phyloP scores from a whole-genome alignment of 2,797 vertebrate genomes.

The Loris lydekkerianus region DNA sequence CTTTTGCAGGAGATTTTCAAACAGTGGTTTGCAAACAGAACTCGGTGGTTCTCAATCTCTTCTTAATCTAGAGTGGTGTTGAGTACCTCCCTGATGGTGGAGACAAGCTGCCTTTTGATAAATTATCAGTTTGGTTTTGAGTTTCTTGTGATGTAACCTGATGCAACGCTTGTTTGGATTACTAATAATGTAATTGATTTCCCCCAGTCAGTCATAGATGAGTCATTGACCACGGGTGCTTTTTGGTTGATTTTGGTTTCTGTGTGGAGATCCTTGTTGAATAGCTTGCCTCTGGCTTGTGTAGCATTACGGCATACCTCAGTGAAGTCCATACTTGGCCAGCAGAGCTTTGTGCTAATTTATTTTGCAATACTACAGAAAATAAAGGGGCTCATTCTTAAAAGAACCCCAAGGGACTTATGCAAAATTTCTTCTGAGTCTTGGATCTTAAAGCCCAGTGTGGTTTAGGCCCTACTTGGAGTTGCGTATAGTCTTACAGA shows the following conservation, averaged over 20 bases:
- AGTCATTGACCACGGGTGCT: conserved; percentile 37
- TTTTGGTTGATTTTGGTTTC: background rate
- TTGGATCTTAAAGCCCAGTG: conserved; percentile 8
- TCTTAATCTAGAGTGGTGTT: conserved; percentile 53
- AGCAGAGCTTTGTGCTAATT: conserved; percentile 35
- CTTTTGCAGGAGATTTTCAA: conserved; percentile 53
- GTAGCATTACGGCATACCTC: background rate
- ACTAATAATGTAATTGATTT: conserved; percentile 46
- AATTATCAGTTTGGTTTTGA: conserved; percentile 56
- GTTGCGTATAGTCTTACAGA: background rate
- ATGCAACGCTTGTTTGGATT: conserved; percentile 45
- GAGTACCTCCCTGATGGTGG: conserved; percentile 48
- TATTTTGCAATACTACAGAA: conserved; percentile 32
- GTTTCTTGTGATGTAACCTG: conserved; percentile 73
- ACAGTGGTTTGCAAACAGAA: conserved; percentile 47
- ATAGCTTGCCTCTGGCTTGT: background rate
- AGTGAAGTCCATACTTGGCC: background rate
- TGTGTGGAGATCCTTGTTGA: background rate
- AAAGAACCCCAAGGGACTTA: conserved; percentile 51
- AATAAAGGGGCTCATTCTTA: conserved; percentile 55
- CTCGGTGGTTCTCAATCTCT: conserved; percentile 44
- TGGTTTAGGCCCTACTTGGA: background rate
- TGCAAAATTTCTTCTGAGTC: conserved; percentile 43
- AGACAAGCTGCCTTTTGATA: conserved; percentile 65
- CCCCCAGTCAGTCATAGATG: conserved; percentile 40